phyloP scores from a whole-genome alignment of 2,113 vertebrate genomes.

The Ranitomeya variabilis region DNA sequence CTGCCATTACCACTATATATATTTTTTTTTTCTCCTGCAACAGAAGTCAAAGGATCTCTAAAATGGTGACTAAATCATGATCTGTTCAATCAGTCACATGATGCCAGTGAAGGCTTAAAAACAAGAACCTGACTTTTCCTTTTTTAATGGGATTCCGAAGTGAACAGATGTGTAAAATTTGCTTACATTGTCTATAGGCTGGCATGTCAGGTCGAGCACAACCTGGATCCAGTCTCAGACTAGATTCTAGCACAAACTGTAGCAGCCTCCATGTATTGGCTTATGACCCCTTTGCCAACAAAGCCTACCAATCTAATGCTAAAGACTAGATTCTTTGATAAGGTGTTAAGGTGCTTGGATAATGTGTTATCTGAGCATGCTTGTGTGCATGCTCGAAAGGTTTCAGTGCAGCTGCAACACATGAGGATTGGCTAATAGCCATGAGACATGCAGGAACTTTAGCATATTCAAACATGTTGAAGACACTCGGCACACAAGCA shows the following conservation, averaged over 20 bases:
- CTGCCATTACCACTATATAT: neutral
- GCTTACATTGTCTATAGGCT: neutral
- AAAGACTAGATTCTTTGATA: neutral
- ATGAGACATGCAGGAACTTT: no score
- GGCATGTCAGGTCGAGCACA: neutral
- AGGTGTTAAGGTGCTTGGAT: no score
- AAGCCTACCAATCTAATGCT: neutral
- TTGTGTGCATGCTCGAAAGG: no score
- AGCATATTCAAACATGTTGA: no score
- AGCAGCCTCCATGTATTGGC: neutral
- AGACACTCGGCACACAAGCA: no score
- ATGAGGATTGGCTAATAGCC: no score
- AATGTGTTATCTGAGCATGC: no score
- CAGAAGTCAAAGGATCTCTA: neutral
- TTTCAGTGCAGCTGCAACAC: no score
- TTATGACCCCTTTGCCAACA: neutral
- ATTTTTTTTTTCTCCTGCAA: neutral
- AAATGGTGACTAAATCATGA: neutral
- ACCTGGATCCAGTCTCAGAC: neutral
- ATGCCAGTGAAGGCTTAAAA: neutral
- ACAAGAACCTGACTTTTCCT: neutral
- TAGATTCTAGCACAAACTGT: constrained; percentile 9
- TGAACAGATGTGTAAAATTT: neutral
- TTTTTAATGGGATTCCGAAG: neutral
- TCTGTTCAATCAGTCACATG: neutral